Conservation (phyloP, 2,113 vertebrate species). For the Cygnus atratus region DNA sequence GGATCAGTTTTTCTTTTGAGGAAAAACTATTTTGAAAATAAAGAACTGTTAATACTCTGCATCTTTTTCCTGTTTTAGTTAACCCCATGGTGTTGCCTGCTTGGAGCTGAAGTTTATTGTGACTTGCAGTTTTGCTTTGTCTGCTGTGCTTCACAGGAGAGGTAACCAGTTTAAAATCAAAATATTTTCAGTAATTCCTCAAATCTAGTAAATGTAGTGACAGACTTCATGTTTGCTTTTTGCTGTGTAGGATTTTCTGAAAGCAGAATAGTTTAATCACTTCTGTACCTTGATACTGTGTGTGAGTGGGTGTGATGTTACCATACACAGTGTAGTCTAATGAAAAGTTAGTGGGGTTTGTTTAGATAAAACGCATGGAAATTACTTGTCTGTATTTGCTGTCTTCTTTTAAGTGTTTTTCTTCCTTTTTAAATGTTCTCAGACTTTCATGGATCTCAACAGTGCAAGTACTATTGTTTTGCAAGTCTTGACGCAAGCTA, state of each 20-base stretch:
- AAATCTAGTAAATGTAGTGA: not conserved
- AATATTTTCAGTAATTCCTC: not conserved
- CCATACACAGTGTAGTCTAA: not conserved
- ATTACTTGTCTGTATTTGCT: not conserved
- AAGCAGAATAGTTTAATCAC: not conserved
- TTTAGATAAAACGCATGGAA: not conserved
- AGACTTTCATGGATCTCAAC: slow-evolving; percentile 91
- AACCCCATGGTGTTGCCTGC: not conserved
- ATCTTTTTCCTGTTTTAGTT: not conserved
- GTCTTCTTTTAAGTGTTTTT: not conserved
- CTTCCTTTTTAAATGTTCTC: not conserved
- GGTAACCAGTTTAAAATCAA: not conserved
- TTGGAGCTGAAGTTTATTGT: not conserved
- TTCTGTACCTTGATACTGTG: not conserved
- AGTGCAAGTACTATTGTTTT: slow-evolving; percentile 93
- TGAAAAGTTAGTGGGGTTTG: not conserved
- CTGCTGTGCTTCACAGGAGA: not conserved
- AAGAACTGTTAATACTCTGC: not conserved
- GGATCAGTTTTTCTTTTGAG: not conserved
- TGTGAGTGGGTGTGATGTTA: not conserved
- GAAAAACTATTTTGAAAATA: not conserved
- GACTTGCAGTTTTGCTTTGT: not conserved
- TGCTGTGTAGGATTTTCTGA: not conserved
- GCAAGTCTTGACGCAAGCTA: slow-evolving; percentile 94
- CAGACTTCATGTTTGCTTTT: not conserved